Evolutionary conservation across 2,888 invertebrate genomes (phyloP), one percentile per base, ranked within the genome.

Genomic region (Sphecodes monilicornis): DNA sequence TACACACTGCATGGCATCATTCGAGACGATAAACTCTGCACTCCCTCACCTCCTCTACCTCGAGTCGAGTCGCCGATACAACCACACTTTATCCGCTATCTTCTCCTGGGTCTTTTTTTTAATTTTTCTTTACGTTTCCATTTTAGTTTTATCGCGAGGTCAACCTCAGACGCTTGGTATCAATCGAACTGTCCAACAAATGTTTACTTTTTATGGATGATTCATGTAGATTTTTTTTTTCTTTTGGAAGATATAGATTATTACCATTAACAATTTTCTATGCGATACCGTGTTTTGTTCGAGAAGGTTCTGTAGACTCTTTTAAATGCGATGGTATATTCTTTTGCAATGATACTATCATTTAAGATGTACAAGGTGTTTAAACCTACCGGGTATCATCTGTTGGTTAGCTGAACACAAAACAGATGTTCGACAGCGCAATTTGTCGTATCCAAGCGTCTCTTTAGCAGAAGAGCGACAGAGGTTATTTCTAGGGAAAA

Each of bases 1-100:
- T 66, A 43, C 26, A 26, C 70, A 70, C 60, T 41, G 78, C 36
- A 50, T 71, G 11, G 46, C 76, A 13, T 32, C 36, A 29, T 70
- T 64, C 32, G 6, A 54, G 54, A 29, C 71, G 10, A 32, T 29
- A 43, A 46, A 36, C 16, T 22, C 22, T 32, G 32, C 68, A 54
- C 26, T 4, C 29, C n/a, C 36, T 22, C 50, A 11, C 8, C 57
- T 26, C 6, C 41, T 16, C 6, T n/a, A 32, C 36, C 22, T 36
- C 36, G 36, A 66, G 1, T 36, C 36, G 36, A 39, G 10, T 36
- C 22, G 10, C 39, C 32, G 36, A 22, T n/a, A 66, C 11, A 8
- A 2, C 8, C 6, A 22, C 8, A 50, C 22, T 50, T 50, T 46
- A 1, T 46, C 18, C 46, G 46, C 18, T 22, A 4, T 5, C 22